A percentile compares a stretch with the other conserved stretches of the same genome.
Evolutionary conservation across 1,140 invertebrate species (phyloP).

Genomic region (Phenacoccus solenopsis): DNA sequence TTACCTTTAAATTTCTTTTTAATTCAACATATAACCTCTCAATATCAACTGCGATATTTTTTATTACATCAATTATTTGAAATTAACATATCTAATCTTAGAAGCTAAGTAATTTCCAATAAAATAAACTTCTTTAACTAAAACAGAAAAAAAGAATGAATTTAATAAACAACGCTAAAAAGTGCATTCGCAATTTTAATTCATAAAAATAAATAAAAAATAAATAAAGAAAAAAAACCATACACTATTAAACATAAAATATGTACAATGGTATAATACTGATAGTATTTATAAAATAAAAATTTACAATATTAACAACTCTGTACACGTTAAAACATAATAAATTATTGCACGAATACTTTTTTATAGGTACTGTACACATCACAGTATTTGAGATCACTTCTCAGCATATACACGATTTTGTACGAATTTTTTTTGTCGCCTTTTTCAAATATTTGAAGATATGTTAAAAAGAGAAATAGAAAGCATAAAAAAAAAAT

Average conservation of each 20-base stretch:
- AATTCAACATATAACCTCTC: too few relatives aligned
- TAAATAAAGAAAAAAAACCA: background rate
- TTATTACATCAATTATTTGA: background rate
- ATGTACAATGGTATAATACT: background rate
- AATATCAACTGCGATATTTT: background rate
- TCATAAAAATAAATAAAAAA: background rate
- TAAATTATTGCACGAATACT: background rate
- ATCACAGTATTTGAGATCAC: slow-evolving; percentile 1
- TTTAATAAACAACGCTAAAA: background rate
- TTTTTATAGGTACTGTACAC: background rate
- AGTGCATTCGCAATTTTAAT: slow-evolving; percentile 2
- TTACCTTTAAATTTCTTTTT: too few relatives aligned
- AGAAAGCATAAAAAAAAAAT: too few relatives aligned
- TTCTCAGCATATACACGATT: slow-evolving; percentile 1
- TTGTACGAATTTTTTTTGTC: too few relatives aligned
- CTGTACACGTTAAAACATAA: background rate
- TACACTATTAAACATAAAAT: background rate
- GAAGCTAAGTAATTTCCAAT: background rate
- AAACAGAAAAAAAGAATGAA: background rate
- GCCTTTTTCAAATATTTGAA: too few relatives aligned
- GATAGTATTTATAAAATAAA: slow-evolving; percentile 4
- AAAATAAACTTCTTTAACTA: background rate
- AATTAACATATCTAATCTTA: background rate
- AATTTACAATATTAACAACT: background rate
- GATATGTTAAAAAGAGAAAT: too few relatives aligned